phyloP scores from a whole-genome alignment of 2,888 invertebrate genomes.

The Timandra comae region DNA sequence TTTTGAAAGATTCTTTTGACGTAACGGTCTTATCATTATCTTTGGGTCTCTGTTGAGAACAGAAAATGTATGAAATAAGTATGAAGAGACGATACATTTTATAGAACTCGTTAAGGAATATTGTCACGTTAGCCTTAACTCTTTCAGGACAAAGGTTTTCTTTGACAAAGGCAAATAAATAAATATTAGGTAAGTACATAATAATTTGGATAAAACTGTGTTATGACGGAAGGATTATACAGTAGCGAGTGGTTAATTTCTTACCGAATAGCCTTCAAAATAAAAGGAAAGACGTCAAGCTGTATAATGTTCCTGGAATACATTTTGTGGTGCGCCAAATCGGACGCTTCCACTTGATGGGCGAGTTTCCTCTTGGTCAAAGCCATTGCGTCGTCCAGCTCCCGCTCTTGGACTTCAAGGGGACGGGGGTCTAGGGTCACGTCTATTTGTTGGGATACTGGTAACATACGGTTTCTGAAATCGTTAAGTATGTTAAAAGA shows the following conservation, averaged over 20 bases:
- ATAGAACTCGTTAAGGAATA: too few relatives aligned
- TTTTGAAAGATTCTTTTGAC: slow-evolving; percentile 78
- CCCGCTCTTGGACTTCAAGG: slow-evolving; percentile 75
- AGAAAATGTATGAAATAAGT: neutral
- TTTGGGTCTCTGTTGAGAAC: slow-evolving; percentile 46
- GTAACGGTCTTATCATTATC: slow-evolving; percentile 74
- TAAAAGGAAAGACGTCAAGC: slow-evolving; percentile 80
- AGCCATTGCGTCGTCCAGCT: slow-evolving; percentile 78
- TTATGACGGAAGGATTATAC: too few relatives aligned
- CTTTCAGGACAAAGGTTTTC: too few relatives aligned
- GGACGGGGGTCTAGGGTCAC: slow-evolving; percentile 83
- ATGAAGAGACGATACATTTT: too few relatives aligned
- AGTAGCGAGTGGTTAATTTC: too few relatives aligned
- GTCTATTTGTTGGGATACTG: slow-evolving; percentile 78
- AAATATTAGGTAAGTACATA: too few relatives aligned
- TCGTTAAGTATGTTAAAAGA: too few relatives aligned
- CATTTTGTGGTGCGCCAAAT: slow-evolving; percentile 78
- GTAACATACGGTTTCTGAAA: slow-evolving; percentile 77
- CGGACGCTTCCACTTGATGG: slow-evolving; percentile 83
- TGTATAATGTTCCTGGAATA: slow-evolving; percentile 80
- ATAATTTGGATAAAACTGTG: too few relatives aligned
- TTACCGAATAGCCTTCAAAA: slow-evolving; percentile 75
- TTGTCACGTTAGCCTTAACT: too few relatives aligned
- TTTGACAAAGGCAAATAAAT: too few relatives aligned
- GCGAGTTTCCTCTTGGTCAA: slow-evolving; percentile 80